A percentile compares a stretch with the other conserved stretches of the same genome.
phyloP scores from a whole-genome alignment of 2,797 vertebrate genomes.

The Sebastes variabilis region DNA sequence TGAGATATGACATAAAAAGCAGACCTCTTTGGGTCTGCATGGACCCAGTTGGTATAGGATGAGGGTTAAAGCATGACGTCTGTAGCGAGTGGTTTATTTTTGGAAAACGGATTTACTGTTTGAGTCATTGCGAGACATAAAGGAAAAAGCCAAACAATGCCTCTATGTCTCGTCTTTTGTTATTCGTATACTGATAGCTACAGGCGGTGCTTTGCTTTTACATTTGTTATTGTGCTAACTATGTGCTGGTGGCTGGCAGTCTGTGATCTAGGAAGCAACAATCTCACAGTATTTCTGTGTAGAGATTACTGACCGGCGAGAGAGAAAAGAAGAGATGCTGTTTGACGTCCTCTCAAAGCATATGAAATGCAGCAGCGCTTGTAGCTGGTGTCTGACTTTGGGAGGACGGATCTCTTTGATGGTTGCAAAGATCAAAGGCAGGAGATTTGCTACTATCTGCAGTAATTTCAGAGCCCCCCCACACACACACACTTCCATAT shows the following conservation, averaged over 20 bases:
- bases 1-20: too few relatives aligned
- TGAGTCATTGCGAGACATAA: neutral
- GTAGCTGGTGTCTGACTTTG: constrained; percentile 65
- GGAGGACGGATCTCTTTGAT: constrained; percentile 76
- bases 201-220: constrained; percentile 13
- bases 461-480: constrained; percentile 65
- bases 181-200: constrained; percentile 3
- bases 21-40: neutral
- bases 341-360: constrained; percentile 67
- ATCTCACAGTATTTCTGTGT: constrained; percentile 35
- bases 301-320: constrained; percentile 61
- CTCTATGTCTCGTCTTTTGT: neutral
- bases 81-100: constrained; percentile 1
- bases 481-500: neutral
- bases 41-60: neutral
- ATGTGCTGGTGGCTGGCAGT: constrained; percentile 6
- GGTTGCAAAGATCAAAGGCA: constrained; percentile 80
- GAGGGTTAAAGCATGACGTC: neutral
- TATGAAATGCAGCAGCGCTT: constrained; percentile 60
- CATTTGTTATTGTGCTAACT: constrained; percentile 33
- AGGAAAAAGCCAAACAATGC: constrained; percentile 3
- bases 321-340: constrained; percentile 60
- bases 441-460: constrained; percentile 78
- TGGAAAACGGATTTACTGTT: constrained; percentile 9
- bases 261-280: constrained; percentile 26